phyloP scores from a whole-genome alignment of 2,888 invertebrate species.

The Heliconius erato region DNA sequence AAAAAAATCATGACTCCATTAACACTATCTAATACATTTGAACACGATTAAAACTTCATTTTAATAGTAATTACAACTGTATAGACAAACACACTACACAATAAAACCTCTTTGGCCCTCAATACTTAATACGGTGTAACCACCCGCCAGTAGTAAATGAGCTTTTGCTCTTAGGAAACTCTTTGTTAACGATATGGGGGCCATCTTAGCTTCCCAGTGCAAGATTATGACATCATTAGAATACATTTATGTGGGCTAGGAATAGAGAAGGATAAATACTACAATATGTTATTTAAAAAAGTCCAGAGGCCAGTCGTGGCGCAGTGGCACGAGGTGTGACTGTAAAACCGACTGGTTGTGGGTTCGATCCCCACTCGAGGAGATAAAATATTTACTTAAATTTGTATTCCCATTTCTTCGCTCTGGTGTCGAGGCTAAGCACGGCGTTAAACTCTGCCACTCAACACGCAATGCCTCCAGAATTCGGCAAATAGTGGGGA shows the following conservation, averaged over 20 bases:
- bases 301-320: no score
- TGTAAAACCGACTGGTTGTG: no score
- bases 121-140: background rate
- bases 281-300: no score
- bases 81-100: background rate
- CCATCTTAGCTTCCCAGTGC: conserved; percentile 5
- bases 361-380: no score
- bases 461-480: no score
- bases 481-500: no score
- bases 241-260: conserved; percentile 1
- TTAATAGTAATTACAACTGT: background rate
- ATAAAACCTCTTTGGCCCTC: background rate
- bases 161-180: conserved; percentile 70
- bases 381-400: no score
- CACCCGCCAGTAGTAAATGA: conserved; percentile 32
- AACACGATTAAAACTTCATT: background rate
- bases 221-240: conserved; percentile 9
- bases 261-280: background rate
- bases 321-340: no score
- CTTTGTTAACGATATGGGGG: conserved; percentile 59
- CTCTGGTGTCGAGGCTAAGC: no score
- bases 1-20: background rate
- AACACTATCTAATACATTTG: background rate
- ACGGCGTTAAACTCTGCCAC: no score
- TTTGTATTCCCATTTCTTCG: no score